A percentile compares a stretch with the other conserved stretches of the same genome.
These are phyloP conservation scores for Dynastes tityus DNA, from an alignment of 2,888 invertebrate species.

Conservation along the genomic window DNA sequence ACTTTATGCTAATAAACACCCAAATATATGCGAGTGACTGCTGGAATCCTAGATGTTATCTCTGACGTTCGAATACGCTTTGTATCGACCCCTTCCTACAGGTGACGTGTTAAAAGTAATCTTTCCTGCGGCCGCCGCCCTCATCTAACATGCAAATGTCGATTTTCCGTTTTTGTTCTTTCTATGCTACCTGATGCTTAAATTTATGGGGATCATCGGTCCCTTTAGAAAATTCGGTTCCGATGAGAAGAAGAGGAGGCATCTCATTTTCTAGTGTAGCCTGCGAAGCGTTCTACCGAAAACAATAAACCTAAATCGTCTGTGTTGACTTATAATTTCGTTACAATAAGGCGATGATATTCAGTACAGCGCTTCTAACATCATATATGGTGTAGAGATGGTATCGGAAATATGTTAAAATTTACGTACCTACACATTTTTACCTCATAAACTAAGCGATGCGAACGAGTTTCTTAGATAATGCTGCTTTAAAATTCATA, in stretches of 20 bases:
- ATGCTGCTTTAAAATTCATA: slow-evolving; percentile 16
- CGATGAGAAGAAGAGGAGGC: slow-evolving; percentile 20
- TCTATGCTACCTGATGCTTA: slow-evolving; percentile 57
- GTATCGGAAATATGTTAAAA: slow-evolving; percentile 9
- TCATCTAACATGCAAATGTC: slow-evolving; percentile 60
- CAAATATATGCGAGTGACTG: slow-evolving; percentile 50
- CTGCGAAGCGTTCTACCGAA: slow-evolving; percentile 32
- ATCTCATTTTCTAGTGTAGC: slow-evolving; percentile 38
- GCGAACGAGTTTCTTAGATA: neutral
- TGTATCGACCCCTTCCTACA: slow-evolving; percentile 54
- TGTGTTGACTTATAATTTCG: slow-evolving; percentile 47
- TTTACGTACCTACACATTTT: slow-evolving; percentile 14
- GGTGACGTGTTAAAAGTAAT: slow-evolving; percentile 58
- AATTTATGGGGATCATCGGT: slow-evolving; percentile 55
- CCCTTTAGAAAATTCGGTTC: slow-evolving; percentile 50
- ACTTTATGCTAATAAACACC: slow-evolving; percentile 51
- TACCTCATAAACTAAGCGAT: slow-evolving; percentile 18
- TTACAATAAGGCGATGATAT: slow-evolving; percentile 48
- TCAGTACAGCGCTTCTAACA: slow-evolving; percentile 40
- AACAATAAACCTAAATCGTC: slow-evolving; percentile 51
- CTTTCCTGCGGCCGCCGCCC: slow-evolving; percentile 53
- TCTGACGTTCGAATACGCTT: slow-evolving; percentile 52
- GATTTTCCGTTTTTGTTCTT: slow-evolving; percentile 56
- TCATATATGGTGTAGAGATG: slow-evolving; percentile 24
- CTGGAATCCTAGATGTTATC: slow-evolving; percentile 52